Conservation (phyloP, 2,113 vertebrate species). For the Candoia aspera region DNA sequence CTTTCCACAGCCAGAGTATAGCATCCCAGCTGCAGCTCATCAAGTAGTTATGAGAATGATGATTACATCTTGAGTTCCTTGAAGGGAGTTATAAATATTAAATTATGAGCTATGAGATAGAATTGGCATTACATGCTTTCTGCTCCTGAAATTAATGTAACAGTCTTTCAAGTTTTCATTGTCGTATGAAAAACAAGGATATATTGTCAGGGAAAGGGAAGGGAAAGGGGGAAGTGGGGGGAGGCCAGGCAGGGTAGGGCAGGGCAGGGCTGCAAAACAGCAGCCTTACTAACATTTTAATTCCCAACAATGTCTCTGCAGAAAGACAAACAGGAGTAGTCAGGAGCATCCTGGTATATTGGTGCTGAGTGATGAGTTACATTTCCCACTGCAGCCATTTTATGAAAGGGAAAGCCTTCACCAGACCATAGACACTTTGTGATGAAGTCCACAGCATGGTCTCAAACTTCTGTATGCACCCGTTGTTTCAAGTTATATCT, state of each 20-base stretch:
- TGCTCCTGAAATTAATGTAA: neutral
- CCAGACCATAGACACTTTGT: neutral
- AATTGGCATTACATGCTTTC: neutral
- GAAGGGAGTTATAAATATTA: too few relatives aligned
- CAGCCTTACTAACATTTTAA: too few relatives aligned
- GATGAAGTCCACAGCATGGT: neutral
- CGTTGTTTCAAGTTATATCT: neutral
- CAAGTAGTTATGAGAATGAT: too few relatives aligned
- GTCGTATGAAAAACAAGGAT: neutral
- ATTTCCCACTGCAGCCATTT: neutral
- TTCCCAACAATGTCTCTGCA: too few relatives aligned
- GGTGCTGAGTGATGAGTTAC: neutral
- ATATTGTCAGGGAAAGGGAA: neutral
- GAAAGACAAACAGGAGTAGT: neutral
- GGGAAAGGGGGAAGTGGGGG: too few relatives aligned
- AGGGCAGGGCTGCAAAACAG: too few relatives aligned
- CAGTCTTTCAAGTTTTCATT: neutral
- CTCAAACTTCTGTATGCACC: neutral
- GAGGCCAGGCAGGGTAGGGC: too few relatives aligned
- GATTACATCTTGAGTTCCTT: too few relatives aligned
- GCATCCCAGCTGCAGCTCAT: too few relatives aligned
- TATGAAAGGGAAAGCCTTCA: neutral
- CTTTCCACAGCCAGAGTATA: too few relatives aligned
- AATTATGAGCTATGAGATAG: too few relatives aligned
- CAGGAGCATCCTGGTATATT: neutral